Conservation (phyloP, 2,797 vertebrate species). For the Sebastes vulpes region DNA sequence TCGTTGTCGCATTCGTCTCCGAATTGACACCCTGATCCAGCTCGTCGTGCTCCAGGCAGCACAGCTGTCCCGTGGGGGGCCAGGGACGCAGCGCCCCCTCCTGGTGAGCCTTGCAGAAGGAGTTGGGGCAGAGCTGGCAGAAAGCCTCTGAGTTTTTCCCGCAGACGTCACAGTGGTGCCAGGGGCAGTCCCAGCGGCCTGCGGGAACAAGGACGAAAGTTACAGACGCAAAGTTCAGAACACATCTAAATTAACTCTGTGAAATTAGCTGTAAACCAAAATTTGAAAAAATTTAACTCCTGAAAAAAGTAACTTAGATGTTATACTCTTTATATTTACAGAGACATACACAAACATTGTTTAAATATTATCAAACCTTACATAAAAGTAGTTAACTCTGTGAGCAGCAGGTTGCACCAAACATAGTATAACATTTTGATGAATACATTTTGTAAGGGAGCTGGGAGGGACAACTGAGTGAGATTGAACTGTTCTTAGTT, state of each 20-base stretch:
- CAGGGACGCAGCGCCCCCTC: constrained; percentile 88
- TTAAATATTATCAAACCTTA: neutral
- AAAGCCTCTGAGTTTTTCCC: constrained; percentile 94
- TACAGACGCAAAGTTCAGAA: neutral
- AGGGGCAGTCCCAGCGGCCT: constrained; percentile 99
- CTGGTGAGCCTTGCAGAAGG: constrained; percentile 96
- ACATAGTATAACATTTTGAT: too few relatives aligned
- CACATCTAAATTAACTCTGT: neutral
- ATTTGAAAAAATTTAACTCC: accelerated
- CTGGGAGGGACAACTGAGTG: too few relatives aligned
- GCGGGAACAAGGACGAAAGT: neutral
- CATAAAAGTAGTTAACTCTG: neutral
- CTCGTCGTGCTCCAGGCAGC: constrained; percentile 94
- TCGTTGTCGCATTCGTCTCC: constrained; percentile 40
- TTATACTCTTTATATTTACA: neutral
- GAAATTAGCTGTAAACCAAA: neutral
- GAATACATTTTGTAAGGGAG: too few relatives aligned
- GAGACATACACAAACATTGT: neutral
- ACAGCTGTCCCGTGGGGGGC: constrained; percentile 85
- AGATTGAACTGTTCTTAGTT: too few relatives aligned
- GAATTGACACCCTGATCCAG: constrained; percentile 46
- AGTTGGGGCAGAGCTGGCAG: constrained; percentile 98
- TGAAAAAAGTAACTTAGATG: neutral
- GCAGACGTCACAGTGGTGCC: constrained; percentile 99
- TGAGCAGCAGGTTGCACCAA: too few relatives aligned